Evolutionary conservation across 2,888 invertebrate species (phyloP).

Genomic region (Campoplex capitator): DNA sequence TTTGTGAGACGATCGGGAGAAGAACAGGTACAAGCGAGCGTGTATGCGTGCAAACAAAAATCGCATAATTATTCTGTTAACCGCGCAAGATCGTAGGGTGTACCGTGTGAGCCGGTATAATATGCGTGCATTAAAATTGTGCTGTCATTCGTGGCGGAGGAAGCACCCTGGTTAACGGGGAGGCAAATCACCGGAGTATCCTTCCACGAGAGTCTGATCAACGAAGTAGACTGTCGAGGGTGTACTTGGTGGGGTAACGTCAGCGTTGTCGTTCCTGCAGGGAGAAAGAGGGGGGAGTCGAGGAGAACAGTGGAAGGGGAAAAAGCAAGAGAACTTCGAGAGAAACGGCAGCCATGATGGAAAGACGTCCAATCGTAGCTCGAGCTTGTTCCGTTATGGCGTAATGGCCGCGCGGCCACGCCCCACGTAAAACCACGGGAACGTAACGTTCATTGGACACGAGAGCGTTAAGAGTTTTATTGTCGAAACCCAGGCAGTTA

Average conservation of each 20-base stretch:
- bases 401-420: conserved; percentile 83
- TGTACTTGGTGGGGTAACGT: conserved; percentile 60
- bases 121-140: conserved; percentile 41
- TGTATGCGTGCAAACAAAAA: conserved; percentile 32
- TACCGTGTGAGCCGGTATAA: conserved; percentile 30
- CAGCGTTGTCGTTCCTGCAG: conserved; percentile 5
- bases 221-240: conserved; percentile 43
- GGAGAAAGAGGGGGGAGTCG: conserved; percentile 42
- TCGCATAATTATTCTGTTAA: conserved; percentile 60
- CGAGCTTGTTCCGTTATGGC: conserved; percentile 76
- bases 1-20: conserved; percentile 23
- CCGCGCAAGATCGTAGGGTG: conserved; percentile 29
- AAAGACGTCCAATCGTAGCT: conserved; percentile 77
- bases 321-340: conserved; percentile 73
- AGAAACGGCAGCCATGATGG: conserved; percentile 82
- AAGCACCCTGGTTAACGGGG: conserved; percentile 5
- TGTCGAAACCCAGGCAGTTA: conserved; percentile 78
- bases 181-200: conserved; percentile 51
- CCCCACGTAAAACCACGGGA: conserved; percentile 79
- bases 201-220: conserved; percentile 54
- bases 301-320: conserved; percentile 51
- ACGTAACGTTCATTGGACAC: conserved; percentile 82
- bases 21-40: not conserved
- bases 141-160: conserved; percentile 43
- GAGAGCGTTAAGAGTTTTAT: conserved; percentile 83